phyloP scores from a whole-genome alignment of 2,888 invertebrate species.

The Strigamia crassipes region DNA sequence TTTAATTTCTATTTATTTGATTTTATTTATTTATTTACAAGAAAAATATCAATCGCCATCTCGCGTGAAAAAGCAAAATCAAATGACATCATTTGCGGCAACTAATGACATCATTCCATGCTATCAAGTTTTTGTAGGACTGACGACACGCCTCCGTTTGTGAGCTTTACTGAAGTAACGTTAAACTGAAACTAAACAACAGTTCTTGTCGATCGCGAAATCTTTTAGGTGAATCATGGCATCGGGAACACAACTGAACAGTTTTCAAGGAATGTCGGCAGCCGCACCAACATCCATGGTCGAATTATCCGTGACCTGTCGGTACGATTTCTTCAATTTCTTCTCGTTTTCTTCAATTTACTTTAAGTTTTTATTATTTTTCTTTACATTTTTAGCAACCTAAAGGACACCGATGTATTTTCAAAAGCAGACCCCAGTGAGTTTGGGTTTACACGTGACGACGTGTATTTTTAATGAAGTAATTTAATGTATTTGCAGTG shows the following conservation, averaged over 20 bases:
- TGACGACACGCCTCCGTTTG: no score
- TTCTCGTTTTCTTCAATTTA: background rate
- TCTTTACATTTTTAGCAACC: constrained; percentile 58
- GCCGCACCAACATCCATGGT: constrained; percentile 44
- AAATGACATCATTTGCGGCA: no score
- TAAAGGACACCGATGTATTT: constrained; percentile 62
- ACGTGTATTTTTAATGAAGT: no score
- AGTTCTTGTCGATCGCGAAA: background rate
- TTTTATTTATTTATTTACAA: no score
- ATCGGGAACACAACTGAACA: background rate
- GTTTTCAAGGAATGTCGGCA: constrained; percentile 39
- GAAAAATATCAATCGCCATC: no score
- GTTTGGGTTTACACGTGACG: no score
- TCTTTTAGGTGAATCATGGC: background rate
- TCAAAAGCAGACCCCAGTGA: constrained; percentile 64
- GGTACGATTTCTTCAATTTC: background rate
- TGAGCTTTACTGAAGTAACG: no score
- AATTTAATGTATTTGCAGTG: background rate
- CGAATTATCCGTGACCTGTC: constrained; percentile 48
- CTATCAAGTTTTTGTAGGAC: no score
- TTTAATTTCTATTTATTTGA: no score
- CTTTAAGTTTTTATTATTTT: constrained; percentile 55
- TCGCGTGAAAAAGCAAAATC: no score
- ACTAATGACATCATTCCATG: no score
- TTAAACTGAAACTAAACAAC: no score